Base-by-base conservation (phyloP, 1,140 invertebrate species). In the Oedothorax gibbosus region DNA sequence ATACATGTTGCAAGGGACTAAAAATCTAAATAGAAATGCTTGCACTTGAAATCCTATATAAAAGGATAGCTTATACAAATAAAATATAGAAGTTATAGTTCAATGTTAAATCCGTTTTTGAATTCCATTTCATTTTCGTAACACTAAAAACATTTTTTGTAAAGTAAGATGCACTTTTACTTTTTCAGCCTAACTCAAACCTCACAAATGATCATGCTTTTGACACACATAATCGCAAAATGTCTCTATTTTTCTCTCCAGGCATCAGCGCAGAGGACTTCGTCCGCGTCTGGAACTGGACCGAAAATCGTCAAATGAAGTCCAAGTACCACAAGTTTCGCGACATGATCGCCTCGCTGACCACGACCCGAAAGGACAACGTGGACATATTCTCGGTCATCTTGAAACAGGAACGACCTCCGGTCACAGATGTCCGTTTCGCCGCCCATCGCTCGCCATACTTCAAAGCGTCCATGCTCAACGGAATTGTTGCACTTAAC, bases 321-420 rank as follows among this genome's bases (percentile, higher is more conserved):
- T 97, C 96, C 88, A 98, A 96, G 91, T 92, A 95, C 76, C 96
- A 98, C 88, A 93, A 95, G 77, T 97, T 99, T 87, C 93, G 94
- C 87, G 95, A 96, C 86, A 96, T 93, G 69, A 91, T 98, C 2
- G 92, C 95, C 0, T 94, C 96, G 88, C 91, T 99, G 64, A 90
- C 97, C 11, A 95, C 94, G 68, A 96, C 95, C 0, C 94, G 95
- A 72, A 91, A 93, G 65, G 95, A 97, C 86, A 98, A 98, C 90
- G 96, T 99, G 10, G 97, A 99, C 88, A 94, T 99, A 50, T 98
- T 99, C 88, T 98, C 96, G 90, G 96, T 99, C 5, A 96, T 97
- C 88, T 69, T 81, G 6, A 93, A 95, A 87, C 93, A 94, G 87
- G 94, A 95, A 87, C 93, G 96, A 90, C 96, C 96, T 1, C 95